Base-by-base conservation (phyloP, 2,888 invertebrate genomes). In the Pachliopta kotzebuea region DNA sequence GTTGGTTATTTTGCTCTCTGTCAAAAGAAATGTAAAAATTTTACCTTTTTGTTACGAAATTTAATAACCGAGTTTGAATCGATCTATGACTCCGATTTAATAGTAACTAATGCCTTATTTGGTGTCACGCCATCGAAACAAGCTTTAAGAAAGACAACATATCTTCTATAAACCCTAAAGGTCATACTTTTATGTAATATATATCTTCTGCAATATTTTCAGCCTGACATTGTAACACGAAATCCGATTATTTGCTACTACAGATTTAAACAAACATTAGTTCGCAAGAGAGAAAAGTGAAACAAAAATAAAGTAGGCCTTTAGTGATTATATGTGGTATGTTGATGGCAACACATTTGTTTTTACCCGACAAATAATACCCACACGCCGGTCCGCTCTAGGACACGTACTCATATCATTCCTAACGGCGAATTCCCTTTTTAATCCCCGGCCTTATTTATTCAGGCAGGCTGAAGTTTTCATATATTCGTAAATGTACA, bases 341-440 rank as follows among this genome's bases (percentile, higher is more conserved):
- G 56, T 56, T 65, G 65, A 65, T 65, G 45, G 56, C 53, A 18
- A 45, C 50, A 26, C 60, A 65, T 65, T 61, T 61, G 57, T 57
- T 65, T 45, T 42, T 45, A 37, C 42, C 56, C 56, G 53, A 60
- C 37, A 26, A 56, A 52, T 60, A 65, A 52, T 56, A 60, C 60
- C 59, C 54, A n/a, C 29, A 54, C 55, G 21, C 21, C 56, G 64
- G 37, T 60, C 56, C 21, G n/a, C 52, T 57, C 26, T 56, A 45
- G 56, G 56, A 24, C 61, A 61, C 56, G 58, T 65, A 61, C 61
- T 55, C 45, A 23, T 53, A 53, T 54, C 57, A 52, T 18, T 21
- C 56, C n/a, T 58, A 50, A 37, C 56, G 20, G 50, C 42, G 49
- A 42, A 60, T 60, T 60, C 57, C 53, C 26, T 56, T 56, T 60